A percentile compares a stretch with the other conserved stretches of the same genome.
These are phyloP conservation scores for Cydia splendana DNA, from an alignment of 1,140 invertebrate species.

Conservation along the genomic window DNA sequence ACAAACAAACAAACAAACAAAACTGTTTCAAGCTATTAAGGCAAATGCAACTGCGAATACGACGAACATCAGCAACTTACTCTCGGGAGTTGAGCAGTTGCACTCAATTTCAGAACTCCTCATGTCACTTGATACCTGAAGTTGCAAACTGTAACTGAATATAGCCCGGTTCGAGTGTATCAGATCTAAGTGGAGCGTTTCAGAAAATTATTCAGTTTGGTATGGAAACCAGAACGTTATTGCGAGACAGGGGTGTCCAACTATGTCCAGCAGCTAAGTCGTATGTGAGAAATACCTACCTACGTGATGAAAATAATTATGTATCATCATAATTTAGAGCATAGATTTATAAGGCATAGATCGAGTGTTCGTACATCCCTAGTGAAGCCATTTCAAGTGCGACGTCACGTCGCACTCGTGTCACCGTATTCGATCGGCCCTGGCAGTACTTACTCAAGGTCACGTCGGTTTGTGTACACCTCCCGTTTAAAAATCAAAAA, in stretches of 20 bases:
- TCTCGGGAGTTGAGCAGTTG: constrained; percentile 25
- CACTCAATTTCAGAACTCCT: constrained; percentile 31
- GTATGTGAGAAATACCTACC: not conserved
- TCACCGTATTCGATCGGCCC: no score
- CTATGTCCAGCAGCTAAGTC: constrained; percentile 2
- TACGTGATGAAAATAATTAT: not conserved
- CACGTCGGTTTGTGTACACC: no score
- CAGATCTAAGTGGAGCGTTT: constrained; percentile 20
- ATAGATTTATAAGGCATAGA: no score
- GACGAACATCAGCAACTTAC: constrained; percentile 19
- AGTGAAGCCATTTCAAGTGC: no score
- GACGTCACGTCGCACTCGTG: no score
- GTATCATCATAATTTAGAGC: no score
- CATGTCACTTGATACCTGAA: constrained; percentile 31
- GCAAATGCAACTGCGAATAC: constrained; percentile 27
- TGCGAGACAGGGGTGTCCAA: not conserved
- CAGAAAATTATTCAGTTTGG: constrained; percentile 22
- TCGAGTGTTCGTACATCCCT: no score
- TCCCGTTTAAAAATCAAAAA: no score
- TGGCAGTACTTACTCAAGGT: no score
- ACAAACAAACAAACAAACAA: constrained; percentile 11
- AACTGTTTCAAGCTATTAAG: not conserved
- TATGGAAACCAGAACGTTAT: constrained; percentile 1
- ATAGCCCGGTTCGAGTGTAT: constrained; percentile 26
- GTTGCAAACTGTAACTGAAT: constrained; percentile 31